Evolutionary conservation across 2,113 vertebrate genomes (phyloP), one percentile per base, ranked within the genome.

Genomic region (Entelurus aequoreus): DNA sequence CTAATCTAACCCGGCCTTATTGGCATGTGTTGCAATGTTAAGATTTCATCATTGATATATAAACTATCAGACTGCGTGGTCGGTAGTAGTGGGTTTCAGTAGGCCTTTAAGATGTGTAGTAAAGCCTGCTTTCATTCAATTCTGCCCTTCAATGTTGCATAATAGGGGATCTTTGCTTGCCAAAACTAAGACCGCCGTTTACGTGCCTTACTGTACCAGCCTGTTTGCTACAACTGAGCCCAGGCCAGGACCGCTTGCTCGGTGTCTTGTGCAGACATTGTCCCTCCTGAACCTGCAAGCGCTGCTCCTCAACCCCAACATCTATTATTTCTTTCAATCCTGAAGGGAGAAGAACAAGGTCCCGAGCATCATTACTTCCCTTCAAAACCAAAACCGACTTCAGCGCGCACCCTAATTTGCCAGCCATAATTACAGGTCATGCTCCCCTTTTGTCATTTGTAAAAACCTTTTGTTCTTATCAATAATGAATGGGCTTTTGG

Each of bases 341-440:
- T 86, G 8, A 51, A 88, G 89, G 93, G 93, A 84, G 93, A 84
- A 76, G 69, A 81, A 88, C 84, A 86, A 93, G 92, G 94, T 95
- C 93, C 90, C 79, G 64, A 81, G 92, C 92, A 91, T 94, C 93
- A 94, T 95, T 94, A 95, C 93, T 95, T 92, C 92, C 90, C 93
- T 88, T 93, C 91, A 94, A 87, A 96, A 95, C 93, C 93, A 94
- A 94, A 56, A 96, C 92, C 90, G 93, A 95, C 93, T 95, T 93
- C 72, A 84, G 90, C 73, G 74, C 88, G 85, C 91, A 93, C 91
- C 90, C 92, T 96, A 94, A 97, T 97, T 96, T 96, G 94, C 95
- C 94, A 93, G 89, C 90, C 90, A 77, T 96, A 96, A 97, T 98
- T 97, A 98, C 95, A 95, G 94, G 94, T 95, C 92, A 69, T 88